These are phyloP conservation scores for Pogonus chalceus DNA, from an alignment of 1,140 invertebrate species.

Conservation along the genomic window DNA sequence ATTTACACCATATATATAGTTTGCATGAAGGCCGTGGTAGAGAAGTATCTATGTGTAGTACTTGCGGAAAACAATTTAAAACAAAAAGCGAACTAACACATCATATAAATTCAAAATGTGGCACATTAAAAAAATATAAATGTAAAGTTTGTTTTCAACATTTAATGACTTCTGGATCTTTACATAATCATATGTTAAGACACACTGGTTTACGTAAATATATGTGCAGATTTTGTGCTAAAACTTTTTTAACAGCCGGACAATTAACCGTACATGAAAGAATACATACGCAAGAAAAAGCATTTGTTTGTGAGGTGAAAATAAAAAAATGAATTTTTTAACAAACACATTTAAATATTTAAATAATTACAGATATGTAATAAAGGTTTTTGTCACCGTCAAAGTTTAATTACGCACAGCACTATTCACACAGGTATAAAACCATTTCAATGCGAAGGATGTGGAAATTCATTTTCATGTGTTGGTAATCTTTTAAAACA, in stretches of 20 bases:
- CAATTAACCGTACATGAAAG: slow-evolving; percentile 32
- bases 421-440: slow-evolving; percentile 41
- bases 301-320: slow-evolving; percentile 39
- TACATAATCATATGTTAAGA: slow-evolving; percentile 34
- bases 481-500: slow-evolving; percentile 37
- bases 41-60: slow-evolving; percentile 27
- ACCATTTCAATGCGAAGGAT: slow-evolving; percentile 35
- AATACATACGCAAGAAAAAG: slow-evolving; percentile 40
- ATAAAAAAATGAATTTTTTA: not conserved
- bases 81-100: slow-evolving; percentile 27
- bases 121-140: slow-evolving; percentile 24
- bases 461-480: slow-evolving; percentile 35
- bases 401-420: slow-evolving; percentile 40
- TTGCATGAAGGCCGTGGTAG: slow-evolving; percentile 22
- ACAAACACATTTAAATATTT: slow-evolving; percentile 1
- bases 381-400: slow-evolving; percentile 42
- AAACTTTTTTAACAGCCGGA: slow-evolving; percentile 28
- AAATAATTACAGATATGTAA: slow-evolving; percentile 37
- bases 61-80: slow-evolving; percentile 33
- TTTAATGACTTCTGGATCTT: slow-evolving; percentile 31
- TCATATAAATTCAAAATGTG: slow-evolving; percentile 33
- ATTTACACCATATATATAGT: slow-evolving; percentile 23
- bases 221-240: slow-evolving; percentile 39
- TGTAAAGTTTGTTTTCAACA: slow-evolving; percentile 33
- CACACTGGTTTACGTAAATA: slow-evolving; percentile 38